Conservation (phyloP, 2,113 vertebrate species). For the Antechinus stuartii region DNA sequence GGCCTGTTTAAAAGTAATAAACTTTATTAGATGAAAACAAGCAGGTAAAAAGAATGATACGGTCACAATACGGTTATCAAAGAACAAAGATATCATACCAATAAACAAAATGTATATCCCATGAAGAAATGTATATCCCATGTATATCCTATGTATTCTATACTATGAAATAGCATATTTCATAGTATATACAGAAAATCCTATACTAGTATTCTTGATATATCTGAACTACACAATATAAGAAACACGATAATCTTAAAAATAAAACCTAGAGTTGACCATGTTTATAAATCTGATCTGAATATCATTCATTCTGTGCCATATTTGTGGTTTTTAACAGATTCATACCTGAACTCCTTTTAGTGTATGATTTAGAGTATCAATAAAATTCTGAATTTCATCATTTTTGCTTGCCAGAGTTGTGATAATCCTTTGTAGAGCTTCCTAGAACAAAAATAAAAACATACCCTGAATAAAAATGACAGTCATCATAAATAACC, state of each 20-base stretch:
- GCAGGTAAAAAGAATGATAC: constrained; percentile 16
- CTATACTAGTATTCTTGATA: constrained; percentile 37
- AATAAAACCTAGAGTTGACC: not conserved
- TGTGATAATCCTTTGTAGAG: constrained; percentile 93
- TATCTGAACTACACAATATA: constrained; percentile 7
- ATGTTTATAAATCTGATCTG: constrained; percentile 31
- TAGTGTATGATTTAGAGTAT: constrained; percentile 88
- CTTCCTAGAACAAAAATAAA: constrained; percentile 88
- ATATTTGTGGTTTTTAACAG: constrained; percentile 27
- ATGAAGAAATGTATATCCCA: constrained; percentile 9
- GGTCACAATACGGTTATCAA: not conserved
- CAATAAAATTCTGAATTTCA: constrained; percentile 94
- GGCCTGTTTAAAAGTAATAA: constrained; percentile 82
- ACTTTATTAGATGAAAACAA: constrained; percentile 45
- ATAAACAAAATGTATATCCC: constrained; percentile 3
- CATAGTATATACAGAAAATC: too few species aligned
- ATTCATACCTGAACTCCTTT: constrained; percentile 91
- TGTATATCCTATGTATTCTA: not conserved
- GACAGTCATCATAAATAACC: not conserved
- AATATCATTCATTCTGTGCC: constrained; percentile 23
- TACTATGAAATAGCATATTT: not conserved
- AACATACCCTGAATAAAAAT: constrained; percentile 8
- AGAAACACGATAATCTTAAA: not conserved
- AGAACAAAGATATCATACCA: not conserved
- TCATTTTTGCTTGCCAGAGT: constrained; percentile 94